phyloP scores from a whole-genome alignment of 1,140 invertebrate genomes.

The Hypothenemus hampei region DNA sequence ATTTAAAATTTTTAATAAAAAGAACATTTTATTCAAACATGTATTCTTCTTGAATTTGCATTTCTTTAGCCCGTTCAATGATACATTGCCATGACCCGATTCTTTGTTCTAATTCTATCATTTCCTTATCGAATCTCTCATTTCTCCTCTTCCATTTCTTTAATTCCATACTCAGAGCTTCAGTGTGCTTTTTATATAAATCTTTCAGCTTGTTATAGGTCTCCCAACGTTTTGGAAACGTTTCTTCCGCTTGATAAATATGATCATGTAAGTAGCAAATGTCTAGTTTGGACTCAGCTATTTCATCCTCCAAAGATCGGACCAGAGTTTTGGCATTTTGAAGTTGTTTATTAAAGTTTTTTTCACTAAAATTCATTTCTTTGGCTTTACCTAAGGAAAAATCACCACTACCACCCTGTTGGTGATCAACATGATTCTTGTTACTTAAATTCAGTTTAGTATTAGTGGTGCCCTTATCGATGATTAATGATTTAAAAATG shows the following conservation, averaged over 20 bases:
- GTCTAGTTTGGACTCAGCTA: slow-evolving; percentile 19
- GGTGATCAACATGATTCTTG: too few species aligned
- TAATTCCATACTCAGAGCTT: slow-evolving; percentile 5
- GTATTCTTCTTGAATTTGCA: slow-evolving; percentile 15
- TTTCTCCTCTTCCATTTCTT: slow-evolving; percentile 15
- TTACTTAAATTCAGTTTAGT: too few species aligned
- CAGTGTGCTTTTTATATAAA: slow-evolving; percentile 11
- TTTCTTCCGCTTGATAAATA: slow-evolving; percentile 17
- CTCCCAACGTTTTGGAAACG: slow-evolving; percentile 12
- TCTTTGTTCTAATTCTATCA: slow-evolving; percentile 15
- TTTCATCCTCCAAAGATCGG: slow-evolving; percentile 15
- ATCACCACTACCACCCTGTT: too few species aligned
- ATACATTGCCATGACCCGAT: slow-evolving; percentile 22
- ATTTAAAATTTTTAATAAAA: too few species aligned
- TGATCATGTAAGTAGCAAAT: slow-evolving; percentile 9
- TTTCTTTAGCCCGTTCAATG: slow-evolving; percentile 13
- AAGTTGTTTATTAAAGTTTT: slow-evolving; percentile 10
- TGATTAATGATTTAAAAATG: too few species aligned
- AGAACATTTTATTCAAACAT: too few species aligned
- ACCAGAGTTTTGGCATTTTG: slow-evolving; percentile 15
- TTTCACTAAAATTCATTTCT: slow-evolving; percentile 1
- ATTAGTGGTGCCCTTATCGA: too few species aligned
- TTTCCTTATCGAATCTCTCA: slow-evolving; percentile 14
- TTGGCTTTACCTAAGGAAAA: too few species aligned
- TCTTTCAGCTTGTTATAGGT: slow-evolving; percentile 6